A percentile compares a stretch with the other conserved stretches of the same genome.
phyloP scores from a whole-genome alignment of 2,888 invertebrate species.

The Penaeus monodon region DNA sequence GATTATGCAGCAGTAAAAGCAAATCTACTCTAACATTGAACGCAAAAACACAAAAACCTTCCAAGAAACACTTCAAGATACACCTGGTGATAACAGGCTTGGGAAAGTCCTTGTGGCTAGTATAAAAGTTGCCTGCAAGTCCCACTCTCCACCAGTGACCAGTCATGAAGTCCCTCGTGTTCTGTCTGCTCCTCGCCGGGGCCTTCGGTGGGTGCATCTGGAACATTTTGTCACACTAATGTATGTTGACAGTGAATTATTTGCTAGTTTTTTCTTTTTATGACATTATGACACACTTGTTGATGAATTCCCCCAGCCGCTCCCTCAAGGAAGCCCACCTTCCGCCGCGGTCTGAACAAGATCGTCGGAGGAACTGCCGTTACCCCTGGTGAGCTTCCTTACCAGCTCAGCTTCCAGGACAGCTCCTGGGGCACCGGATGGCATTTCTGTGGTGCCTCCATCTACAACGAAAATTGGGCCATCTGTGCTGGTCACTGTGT shows the following conservation, averaged over 20 bases:
- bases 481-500: conserved; percentile 54
- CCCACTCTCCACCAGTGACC: conserved; percentile 27
- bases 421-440: conserved; percentile 6
- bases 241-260: no score
- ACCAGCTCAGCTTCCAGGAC: conserved; percentile 60
- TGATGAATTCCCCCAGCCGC: conserved; percentile 25
- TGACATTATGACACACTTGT: no score
- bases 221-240: no score
- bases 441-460: conserved; percentile 53
- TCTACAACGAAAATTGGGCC: conserved; percentile 45
- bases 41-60: no score
- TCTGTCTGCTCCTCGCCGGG: conserved; percentile 42
- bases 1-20: no score
- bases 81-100: no score
- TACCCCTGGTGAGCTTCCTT: conserved; percentile 46
- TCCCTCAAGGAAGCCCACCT: conserved; percentile 16
- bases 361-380: conserved; percentile 62
- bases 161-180: conserved; percentile 45
- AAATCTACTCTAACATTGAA: no score
- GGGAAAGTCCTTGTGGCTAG: not conserved
- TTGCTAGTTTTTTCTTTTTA: no score
- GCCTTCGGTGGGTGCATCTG: conserved; percentile 25
- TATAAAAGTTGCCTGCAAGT: not conserved
- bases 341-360: conserved; percentile 39
- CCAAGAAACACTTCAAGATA: no score